Evolutionary conservation across 2,113 vertebrate species (phyloP).

Genomic region (pig (Sus scrofa)): DNA sequence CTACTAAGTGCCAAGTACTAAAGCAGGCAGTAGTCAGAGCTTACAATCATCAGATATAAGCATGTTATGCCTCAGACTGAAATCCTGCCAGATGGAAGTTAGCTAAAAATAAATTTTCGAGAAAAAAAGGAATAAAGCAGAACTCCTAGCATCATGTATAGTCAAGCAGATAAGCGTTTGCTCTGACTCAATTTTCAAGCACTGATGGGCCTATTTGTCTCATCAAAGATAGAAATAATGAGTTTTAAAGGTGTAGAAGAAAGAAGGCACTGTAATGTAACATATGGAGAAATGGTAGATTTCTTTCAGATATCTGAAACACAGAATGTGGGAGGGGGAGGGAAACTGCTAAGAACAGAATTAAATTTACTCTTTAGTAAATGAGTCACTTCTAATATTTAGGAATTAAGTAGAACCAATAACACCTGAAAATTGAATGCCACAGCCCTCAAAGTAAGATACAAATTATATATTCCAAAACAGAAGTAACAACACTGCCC

Average conservation of each 20-base stretch:
- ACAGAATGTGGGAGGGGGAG: neutral
- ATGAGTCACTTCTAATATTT: conserved; percentile 25
- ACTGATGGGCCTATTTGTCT: neutral
- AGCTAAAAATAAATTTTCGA: neutral
- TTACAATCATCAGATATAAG: conserved; percentile 44
- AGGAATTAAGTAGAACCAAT: conserved; percentile 41
- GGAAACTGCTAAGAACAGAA: neutral
- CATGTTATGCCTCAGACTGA: neutral
- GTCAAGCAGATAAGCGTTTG: neutral
- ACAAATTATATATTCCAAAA: neutral
- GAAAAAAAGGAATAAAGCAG: neutral
- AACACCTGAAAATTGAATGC: neutral
- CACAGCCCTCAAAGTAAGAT: conserved; percentile 4
- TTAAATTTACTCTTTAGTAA: conserved; percentile 43
- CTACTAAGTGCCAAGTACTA: neutral
- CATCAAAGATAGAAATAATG: neutral
- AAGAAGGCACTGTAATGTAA: neutral
- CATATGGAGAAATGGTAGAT: neutral
- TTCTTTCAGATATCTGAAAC: neutral
- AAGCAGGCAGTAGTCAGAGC: neutral
- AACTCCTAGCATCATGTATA: neutral
- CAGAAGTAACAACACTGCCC: neutral
- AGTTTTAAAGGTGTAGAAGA: neutral
- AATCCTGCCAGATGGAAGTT: conserved; percentile 24
- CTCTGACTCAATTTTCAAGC: neutral